These are phyloP conservation scores for Melinaea menophilus DNA, from an alignment of 2,888 invertebrate genomes.

Conservation along the genomic window DNA sequence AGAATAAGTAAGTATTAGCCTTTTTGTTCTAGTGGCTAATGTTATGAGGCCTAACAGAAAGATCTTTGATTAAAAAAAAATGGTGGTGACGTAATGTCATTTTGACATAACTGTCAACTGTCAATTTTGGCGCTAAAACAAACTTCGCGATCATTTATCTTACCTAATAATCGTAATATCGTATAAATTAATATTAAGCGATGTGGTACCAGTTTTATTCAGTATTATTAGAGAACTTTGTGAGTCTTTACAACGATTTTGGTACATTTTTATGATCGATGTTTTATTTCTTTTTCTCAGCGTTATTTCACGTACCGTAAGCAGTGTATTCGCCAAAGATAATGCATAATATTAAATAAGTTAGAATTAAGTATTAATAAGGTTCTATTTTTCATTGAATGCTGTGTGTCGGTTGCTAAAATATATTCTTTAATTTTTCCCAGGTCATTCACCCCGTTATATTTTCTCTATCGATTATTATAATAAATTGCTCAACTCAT, in stretches of 20 bases:
- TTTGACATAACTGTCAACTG: slow-evolving; percentile 17
- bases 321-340: slow-evolving; percentile 77
- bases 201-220: slow-evolving; percentile 67
- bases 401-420: slow-evolving; percentile 21
- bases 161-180: slow-evolving; percentile 22
- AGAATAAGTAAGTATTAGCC: neutral
- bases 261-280: slow-evolving; percentile 53
- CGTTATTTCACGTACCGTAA: slow-evolving; percentile 58
- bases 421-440: neutral
- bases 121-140: slow-evolving; percentile 20
- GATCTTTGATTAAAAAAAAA: neutral
- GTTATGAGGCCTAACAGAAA: slow-evolving; percentile 3
- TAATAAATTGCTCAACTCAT: slow-evolving; percentile 21
- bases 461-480: neutral
- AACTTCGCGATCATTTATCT: slow-evolving; percentile 28
- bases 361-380: slow-evolving; percentile 27
- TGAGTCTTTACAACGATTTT: slow-evolving; percentile 74
- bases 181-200: slow-evolving; percentile 41
- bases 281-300: slow-evolving; percentile 43
- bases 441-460: too few relatives aligned
- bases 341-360: slow-evolving; percentile 70
- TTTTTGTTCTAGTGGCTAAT: too few relatives aligned
- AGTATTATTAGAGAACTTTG: slow-evolving; percentile 70
- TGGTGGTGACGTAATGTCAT: slow-evolving; percentile 11
- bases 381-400: slow-evolving; percentile 27